These are phyloP conservation scores for Uropsilus gracilis DNA, from an alignment of 2,113 vertebrate species.

Conservation along the genomic window DNA sequence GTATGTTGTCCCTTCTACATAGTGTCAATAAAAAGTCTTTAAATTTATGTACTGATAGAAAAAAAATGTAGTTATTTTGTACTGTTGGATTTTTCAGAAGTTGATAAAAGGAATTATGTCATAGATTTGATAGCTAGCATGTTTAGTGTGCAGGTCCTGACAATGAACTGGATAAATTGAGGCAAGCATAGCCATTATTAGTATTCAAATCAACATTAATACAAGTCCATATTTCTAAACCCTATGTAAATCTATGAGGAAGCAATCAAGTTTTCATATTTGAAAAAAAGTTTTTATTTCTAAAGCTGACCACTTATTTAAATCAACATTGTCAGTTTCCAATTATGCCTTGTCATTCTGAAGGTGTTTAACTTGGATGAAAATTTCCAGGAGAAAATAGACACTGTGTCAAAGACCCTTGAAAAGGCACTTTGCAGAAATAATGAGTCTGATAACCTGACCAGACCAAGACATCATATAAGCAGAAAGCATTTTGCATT, in stretches of 20 bases:
- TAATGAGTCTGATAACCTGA: neutral
- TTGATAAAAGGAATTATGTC: neutral
- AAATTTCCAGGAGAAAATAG: neutral
- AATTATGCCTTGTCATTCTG: neutral
- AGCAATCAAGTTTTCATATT: neutral
- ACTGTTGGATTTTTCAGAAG: neutral
- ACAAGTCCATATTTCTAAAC: neutral
- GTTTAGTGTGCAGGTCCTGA: neutral
- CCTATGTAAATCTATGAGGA: neutral
- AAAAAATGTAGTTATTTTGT: neutral
- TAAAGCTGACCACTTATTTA: neutral
- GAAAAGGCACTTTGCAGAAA: neutral
- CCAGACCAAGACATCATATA: neutral
- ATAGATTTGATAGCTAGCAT: neutral
- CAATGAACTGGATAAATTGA: neutral
- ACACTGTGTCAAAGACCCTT: too few species aligned
- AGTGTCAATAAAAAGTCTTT: neutral
- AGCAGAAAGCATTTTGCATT: neutral
- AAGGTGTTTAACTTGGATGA: neutral
- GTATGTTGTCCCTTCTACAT: neutral
- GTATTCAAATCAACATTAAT: neutral
- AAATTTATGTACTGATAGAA: neutral
- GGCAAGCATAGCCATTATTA: neutral
- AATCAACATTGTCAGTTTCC: neutral
- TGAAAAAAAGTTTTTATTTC: neutral